These are phyloP conservation scores for Eulithis prunata DNA, from an alignment of 2,888 invertebrate genomes.

Conservation along the genomic window DNA sequence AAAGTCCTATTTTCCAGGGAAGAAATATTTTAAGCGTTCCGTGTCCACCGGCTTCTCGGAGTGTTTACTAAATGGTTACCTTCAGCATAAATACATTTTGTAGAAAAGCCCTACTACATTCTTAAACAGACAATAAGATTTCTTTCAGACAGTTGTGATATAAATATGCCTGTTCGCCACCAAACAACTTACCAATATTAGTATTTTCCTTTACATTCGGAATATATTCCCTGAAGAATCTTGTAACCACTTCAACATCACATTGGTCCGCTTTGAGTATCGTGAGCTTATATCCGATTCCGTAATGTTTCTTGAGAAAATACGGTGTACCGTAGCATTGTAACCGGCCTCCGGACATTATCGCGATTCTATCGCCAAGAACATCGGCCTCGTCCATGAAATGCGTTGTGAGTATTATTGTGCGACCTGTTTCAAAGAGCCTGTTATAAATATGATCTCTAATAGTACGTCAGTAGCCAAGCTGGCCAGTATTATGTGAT, in stretches of 20 bases:
- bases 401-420: constrained; percentile 92
- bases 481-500: too few species aligned
- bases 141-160: too few species aligned
- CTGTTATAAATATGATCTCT: too few species aligned
- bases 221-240: constrained; percentile 85
- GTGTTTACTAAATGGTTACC: too few species aligned
- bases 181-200: constrained; percentile 83
- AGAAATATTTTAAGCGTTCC: too few species aligned
- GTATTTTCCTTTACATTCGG: constrained; percentile 88
- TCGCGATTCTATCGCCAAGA: constrained; percentile 93
- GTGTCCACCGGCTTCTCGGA: too few species aligned
- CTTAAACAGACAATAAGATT: too few species aligned
- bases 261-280: constrained; percentile 73
- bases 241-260: constrained; percentile 72
- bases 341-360: constrained; percentile 92
- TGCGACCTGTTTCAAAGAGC: constrained; percentile 80
- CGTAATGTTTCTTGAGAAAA: constrained; percentile 93
- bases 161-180: too few species aligned
- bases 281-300: constrained; percentile 92
- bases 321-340: constrained; percentile 92
- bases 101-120: too few species aligned
- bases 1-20: too few species aligned
- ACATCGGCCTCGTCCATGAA: constrained; percentile 97
- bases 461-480: too few species aligned
- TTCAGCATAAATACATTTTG: too few species aligned